Evolutionary conservation across 2,888 invertebrate species (phyloP), one percentile per base, ranked within the genome.

Genomic region (Sabatieria punctata): DNA sequence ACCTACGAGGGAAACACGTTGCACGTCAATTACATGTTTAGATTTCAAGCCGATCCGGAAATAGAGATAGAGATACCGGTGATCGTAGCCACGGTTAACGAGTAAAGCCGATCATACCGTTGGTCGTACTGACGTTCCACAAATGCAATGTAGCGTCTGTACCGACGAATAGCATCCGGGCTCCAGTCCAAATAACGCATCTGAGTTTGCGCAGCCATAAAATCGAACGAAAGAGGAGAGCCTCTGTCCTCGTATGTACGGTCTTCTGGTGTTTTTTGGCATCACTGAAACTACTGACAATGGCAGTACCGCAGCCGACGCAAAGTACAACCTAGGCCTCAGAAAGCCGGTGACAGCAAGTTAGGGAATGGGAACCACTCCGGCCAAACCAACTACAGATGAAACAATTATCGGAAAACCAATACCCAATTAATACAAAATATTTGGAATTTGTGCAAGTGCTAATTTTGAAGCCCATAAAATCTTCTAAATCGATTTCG

Each of bases 101-200:
- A 38, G 19, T 8, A 19, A 8, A 38, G 11, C 19, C 8, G 30
- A 8, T 30, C 45, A 2, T 24, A 60, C 61, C 63, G 53, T 46
- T 63, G 63, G 49, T 63, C 63, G 47, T 57, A 64, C 49, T 63
- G 63, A 39, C 59, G 51, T 37, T 52, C 52, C 45, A 59, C 54
- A 38, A 63, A 56, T 39, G 53, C 53, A 18, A 51, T 48, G 43
- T 64, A 63, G n/a, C 59, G 43, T 22, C 49, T 44, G 46, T 56
- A 57, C 25, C 63, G 51, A 4, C 52, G 45, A n/a, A 61, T 41
- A 45, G 62, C 57, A 45, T 59, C 60, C 21, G 55, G 40, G n/a
- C 56, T 56, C 49, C 58, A 60, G 43, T 59, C 58, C 24, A 58
- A 4, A 21, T 44, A 44, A 21, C 44, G 19, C 22, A 35, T 8